These are phyloP conservation scores for Anadara kagoshimensis DNA, from an alignment of 1,140 invertebrate genomes.

Conservation along the genomic window DNA sequence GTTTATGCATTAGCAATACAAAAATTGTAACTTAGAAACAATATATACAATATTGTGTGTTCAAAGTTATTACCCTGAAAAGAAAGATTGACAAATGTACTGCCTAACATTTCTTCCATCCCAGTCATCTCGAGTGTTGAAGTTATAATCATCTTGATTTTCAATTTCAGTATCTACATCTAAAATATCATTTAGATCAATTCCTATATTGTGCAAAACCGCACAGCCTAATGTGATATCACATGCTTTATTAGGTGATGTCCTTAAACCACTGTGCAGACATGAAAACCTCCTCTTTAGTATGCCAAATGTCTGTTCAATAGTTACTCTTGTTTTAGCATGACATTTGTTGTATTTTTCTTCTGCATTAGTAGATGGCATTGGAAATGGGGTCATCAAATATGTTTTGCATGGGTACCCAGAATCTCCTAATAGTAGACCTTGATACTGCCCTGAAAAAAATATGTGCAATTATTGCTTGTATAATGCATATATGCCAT, in stretches of 20 bases:
- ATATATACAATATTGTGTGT: too few relatives aligned
- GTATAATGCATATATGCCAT: too few relatives aligned
- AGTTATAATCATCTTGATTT: too few relatives aligned
- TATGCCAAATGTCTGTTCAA: slow-evolving; percentile 28
- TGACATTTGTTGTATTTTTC: slow-evolving; percentile 12
- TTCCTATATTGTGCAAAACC: slow-evolving; percentile 20
- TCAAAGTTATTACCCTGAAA: too few relatives aligned
- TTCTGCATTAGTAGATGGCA: background rate
- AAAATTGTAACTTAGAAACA: too few relatives aligned
- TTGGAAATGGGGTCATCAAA: slow-evolving; percentile 23
- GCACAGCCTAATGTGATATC: background rate
- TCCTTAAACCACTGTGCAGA: background rate
- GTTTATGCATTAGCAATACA: too few relatives aligned
- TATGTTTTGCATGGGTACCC: slow-evolving; percentile 14
- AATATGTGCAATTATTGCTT: background rate
- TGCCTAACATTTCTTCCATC: too few relatives aligned
- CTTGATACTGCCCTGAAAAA: slow-evolving; percentile 18
- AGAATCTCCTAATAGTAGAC: slow-evolving; percentile 24
- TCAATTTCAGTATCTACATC: too few relatives aligned
- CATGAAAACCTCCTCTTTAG: slow-evolving; percentile 18
- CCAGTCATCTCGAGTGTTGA: too few relatives aligned
- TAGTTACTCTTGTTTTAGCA: slow-evolving; percentile 15
- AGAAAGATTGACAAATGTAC: too few relatives aligned
- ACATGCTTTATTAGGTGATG: too few relatives aligned
- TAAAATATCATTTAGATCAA: too few relatives aligned